Conservation (phyloP, 2,113 vertebrate species). For the Haliaeetus leucogaster region DNA sequence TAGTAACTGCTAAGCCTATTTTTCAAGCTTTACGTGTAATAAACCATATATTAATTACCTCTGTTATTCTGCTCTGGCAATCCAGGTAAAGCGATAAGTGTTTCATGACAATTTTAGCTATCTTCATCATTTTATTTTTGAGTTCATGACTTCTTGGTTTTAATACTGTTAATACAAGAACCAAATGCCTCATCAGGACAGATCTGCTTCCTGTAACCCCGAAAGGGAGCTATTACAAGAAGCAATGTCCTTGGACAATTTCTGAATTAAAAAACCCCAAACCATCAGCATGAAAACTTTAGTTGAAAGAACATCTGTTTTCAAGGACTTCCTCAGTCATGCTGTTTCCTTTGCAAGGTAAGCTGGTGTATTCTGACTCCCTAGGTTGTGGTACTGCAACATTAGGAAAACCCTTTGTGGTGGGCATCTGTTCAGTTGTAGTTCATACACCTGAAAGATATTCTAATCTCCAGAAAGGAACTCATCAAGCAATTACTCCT, state of each 20-base stretch:
- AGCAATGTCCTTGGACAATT: conserved; percentile 13
- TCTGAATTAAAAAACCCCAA: background rate
- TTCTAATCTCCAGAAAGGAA: background rate
- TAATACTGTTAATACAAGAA: background rate
- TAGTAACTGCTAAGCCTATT: background rate
- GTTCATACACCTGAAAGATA: background rate
- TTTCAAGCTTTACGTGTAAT: background rate
- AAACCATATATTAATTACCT: background rate
- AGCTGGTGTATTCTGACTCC: conserved; percentile 30
- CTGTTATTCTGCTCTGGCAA: background rate
- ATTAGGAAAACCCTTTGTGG: background rate
- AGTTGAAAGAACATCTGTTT: conserved; percentile 45
- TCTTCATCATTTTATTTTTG: background rate
- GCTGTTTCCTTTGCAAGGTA: conserved; percentile 36
- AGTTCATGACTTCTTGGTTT: background rate
- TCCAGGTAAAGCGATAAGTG: background rate
- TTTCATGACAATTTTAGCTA: background rate
- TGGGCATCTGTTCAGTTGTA: conserved; percentile 43
- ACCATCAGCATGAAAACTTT: background rate
- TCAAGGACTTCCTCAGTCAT: conserved; percentile 61
- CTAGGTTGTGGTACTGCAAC: conserved; percentile 6
- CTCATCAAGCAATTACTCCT: background rate
- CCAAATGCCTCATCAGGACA: background rate
- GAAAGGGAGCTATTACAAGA: background rate
- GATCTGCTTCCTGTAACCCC: background rate